Evolutionary conservation across 1,140 invertebrate genomes (phyloP).

Genomic region (Micrasema longulum): DNA sequence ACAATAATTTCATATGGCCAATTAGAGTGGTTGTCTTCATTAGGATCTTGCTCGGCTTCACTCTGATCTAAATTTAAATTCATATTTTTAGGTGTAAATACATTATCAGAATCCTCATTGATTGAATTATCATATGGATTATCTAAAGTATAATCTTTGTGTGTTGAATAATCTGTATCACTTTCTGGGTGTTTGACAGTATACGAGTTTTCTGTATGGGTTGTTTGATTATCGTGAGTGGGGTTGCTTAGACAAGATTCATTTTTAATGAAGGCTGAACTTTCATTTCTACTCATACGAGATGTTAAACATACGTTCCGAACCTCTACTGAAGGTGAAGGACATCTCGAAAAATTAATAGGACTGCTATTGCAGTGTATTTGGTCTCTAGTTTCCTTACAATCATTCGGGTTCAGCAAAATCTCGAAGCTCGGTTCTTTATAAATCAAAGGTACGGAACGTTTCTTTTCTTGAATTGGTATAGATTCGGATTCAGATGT

Average conservation of each 20-base stretch:
- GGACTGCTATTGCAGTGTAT: constrained; percentile 5
- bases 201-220: constrained; percentile 20
- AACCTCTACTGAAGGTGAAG: constrained; percentile 30
- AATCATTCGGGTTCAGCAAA: constrained; percentile 22
- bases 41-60: constrained; percentile 11
- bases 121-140: constrained; percentile 9
- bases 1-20: constrained; percentile 50
- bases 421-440: constrained; percentile 34
- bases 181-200: constrained; percentile 47
- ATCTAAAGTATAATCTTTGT: constrained; percentile 21
- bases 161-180: constrained; percentile 40
- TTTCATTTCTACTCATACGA: constrained; percentile 34
- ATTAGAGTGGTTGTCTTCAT: constrained; percentile 28
- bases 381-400: not conserved
- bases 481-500: constrained; percentile 12
- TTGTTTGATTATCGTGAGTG: constrained; percentile 9
- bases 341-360: constrained; percentile 26
- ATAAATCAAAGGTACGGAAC: constrained; percentile 19
- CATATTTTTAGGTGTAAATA: constrained; percentile 22
- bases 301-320: constrained; percentile 41
- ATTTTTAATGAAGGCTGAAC: constrained; percentile 21
- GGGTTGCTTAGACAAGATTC: constrained; percentile 13
- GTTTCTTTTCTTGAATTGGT: constrained; percentile 5
- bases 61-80: constrained; percentile 23
- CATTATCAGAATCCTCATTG: constrained; percentile 13